A percentile compares a stretch with the other conserved stretches of the same genome.
phyloP scores from a whole-genome alignment of 2,797 vertebrate genomes.

The Silurus aristotelis region DNA sequence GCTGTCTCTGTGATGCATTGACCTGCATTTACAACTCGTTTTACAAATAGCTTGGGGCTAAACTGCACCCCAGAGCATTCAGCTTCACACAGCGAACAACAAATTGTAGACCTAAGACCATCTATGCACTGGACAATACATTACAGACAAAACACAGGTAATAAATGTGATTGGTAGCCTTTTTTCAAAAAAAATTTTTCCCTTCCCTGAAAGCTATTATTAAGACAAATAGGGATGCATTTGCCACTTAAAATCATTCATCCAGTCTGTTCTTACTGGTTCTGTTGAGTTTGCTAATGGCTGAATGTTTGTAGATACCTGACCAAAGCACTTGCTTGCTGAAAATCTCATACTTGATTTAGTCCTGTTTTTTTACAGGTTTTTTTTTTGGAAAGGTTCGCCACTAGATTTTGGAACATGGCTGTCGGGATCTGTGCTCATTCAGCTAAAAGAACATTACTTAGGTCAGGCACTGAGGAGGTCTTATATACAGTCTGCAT shows the following conservation, averaged over 20 bases:
- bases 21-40: slow-evolving; percentile 16
- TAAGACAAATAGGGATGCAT: neutral
- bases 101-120: neutral
- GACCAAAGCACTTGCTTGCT: too few species aligned
- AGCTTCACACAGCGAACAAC: neutral
- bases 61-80: neutral
- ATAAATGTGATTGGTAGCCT: neutral
- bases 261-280: neutral
- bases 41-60: slow-evolving; percentile 28
- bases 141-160: neutral
- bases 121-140: neutral
- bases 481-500: too few species aligned
- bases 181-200: neutral
- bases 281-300: neutral
- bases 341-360: too few species aligned
- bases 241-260: neutral
- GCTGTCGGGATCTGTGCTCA: too few species aligned
- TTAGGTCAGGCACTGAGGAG: too few species aligned
- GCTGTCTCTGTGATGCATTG: slow-evolving; percentile 5
- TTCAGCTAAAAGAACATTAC: too few species aligned
- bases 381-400: too few species aligned
- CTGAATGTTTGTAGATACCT: too few species aligned
- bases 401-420: too few species aligned
- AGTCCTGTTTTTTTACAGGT: too few species aligned
- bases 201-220: neutral